phyloP scores from a whole-genome alignment of 1,140 invertebrate species.

The Orchestia grillus region DNA sequence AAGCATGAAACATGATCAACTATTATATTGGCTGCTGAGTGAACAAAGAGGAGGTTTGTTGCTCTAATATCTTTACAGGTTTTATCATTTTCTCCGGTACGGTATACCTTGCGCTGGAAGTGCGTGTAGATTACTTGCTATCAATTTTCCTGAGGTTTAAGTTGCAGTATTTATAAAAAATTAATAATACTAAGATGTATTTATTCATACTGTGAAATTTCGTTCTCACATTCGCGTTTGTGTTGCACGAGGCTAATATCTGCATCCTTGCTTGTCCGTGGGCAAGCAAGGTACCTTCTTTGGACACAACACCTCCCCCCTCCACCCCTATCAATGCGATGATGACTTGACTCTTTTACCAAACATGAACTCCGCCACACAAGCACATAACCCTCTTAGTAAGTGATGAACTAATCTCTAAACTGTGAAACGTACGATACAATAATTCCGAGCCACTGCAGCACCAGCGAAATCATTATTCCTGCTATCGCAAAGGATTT shows the following conservation, averaged over 20 bases:
- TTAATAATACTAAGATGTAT: neutral
- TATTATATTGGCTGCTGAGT: neutral
- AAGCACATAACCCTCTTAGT: neutral
- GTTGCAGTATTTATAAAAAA: neutral
- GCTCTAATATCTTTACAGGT: neutral
- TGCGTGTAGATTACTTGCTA: neutral
- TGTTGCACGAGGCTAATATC: neutral
- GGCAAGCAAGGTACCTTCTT: neutral
- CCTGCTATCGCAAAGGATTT: too few species aligned
- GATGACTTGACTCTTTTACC: too few species aligned
- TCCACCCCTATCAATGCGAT: too few species aligned
- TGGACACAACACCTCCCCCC: too few species aligned
- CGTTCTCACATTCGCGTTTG: neutral
- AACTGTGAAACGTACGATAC: neutral
- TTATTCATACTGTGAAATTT: neutral
- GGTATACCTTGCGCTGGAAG: neutral
- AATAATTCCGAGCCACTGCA: neutral
- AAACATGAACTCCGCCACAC: neutral
- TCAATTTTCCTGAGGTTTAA: neutral
- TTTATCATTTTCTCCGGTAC: neutral
- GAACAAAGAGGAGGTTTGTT: neutral
- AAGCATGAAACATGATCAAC: neutral
- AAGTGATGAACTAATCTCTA: neutral
- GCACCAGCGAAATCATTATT: too few species aligned
- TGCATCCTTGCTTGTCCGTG: neutral